A percentile compares a stretch with the other conserved stretches of the same genome.
phyloP scores from a whole-genome alignment of 2,888 invertebrate species.

The Tetanocera ferruginea region DNA sequence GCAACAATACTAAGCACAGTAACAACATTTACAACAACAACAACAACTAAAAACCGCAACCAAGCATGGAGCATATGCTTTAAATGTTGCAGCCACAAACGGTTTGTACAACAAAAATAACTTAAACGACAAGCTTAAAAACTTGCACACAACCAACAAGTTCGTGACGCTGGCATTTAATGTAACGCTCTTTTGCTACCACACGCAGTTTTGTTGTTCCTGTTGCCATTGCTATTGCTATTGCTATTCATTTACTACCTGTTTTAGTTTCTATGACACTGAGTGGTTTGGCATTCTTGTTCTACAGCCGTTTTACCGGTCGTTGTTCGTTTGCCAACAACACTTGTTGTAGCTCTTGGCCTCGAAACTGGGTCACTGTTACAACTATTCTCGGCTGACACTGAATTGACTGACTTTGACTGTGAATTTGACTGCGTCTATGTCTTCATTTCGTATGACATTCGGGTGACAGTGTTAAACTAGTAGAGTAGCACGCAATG shows the following conservation, averaged over 20 bases:
- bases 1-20: background rate
- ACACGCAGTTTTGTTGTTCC: slow-evolving; percentile 25
- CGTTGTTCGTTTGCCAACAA: background rate
- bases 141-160: background rate
- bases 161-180: slow-evolving; percentile 9
- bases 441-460: slow-evolving; percentile 14
- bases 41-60: slow-evolving; percentile 7
- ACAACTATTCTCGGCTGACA: slow-evolving; percentile 46
- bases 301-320: slow-evolving; percentile 20
- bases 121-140: slow-evolving; percentile 10
- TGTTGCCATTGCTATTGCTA: slow-evolving; percentile 10
- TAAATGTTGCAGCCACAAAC: background rate
- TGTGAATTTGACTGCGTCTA: slow-evolving; percentile 2
- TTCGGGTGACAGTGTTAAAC: background rate
- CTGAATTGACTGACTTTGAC: slow-evolving; percentile 20
- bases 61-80: background rate
- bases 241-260: slow-evolving; percentile 2
- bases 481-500: background rate
- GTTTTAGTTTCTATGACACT: background rate
- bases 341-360: slow-evolving; percentile 1
- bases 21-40: background rate
- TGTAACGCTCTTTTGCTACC: background rate
- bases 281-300: background rate
- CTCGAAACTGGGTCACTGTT: slow-evolving; percentile 63
- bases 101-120: slow-evolving; percentile 10